Evolutionary conservation across 2,888 invertebrate species (phyloP).

Genomic region (Pseudococcus longispinus): DNA sequence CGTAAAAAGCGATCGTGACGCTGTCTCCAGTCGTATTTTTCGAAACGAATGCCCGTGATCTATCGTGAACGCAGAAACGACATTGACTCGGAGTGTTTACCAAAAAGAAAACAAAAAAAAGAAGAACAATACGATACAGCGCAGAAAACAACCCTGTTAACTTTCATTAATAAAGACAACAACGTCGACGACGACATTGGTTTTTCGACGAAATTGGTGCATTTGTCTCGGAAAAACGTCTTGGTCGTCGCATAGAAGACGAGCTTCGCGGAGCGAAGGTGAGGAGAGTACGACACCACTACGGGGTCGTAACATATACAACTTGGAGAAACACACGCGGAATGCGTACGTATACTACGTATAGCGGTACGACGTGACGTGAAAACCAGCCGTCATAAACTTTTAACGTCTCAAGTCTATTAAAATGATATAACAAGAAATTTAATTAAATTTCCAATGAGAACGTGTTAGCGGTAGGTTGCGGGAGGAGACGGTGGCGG

Average conservation of each 20-base stretch:
- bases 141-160: not conserved
- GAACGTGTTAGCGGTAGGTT: not conserved
- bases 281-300: not conserved
- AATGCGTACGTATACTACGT: not conserved
- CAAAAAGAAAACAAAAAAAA: too few species aligned
- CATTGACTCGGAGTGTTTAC: too few species aligned
- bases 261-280: not conserved
- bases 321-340: not conserved
- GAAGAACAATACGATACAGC: too few species aligned
- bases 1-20: too few species aligned
- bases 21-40: too few species aligned
- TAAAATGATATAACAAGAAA: slow-evolving; percentile 51
- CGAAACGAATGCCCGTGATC: too few species aligned
- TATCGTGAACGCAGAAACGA: too few species aligned
- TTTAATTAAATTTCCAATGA: slow-evolving; percentile 55
- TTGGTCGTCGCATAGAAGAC: not conserved
- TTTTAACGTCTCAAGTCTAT: slow-evolving; percentile 47
- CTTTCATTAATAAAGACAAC: slow-evolving; percentile 5
- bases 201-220: not conserved
- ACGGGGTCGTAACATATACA: not conserved
- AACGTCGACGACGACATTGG: not conserved
- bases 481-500: not conserved
- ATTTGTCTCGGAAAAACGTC: not conserved
- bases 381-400: slow-evolving; percentile 36
- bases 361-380: not conserved